Conservation (phyloP, 2,797 vertebrate species). For the Lithobates sylvaticus region DNA sequence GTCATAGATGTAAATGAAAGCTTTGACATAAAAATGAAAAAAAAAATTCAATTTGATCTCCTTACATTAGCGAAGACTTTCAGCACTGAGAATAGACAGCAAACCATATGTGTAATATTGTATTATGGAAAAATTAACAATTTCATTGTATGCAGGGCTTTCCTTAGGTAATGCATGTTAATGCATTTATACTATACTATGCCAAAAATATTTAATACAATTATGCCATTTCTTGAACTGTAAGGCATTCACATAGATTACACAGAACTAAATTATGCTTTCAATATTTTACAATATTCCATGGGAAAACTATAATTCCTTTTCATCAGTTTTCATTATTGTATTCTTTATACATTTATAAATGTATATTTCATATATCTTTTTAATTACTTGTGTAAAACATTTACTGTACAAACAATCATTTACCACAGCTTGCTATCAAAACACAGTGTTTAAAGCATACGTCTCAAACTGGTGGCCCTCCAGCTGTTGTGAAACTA, state of each 20-base stretch:
- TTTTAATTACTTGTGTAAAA: no score
- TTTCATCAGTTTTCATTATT: background rate
- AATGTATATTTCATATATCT: no score
- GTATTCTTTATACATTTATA: no score
- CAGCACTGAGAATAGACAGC: background rate
- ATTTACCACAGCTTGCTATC: no score
- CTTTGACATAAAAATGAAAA: background rate
- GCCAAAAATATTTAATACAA: background rate
- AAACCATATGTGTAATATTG: background rate
- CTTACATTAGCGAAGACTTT: background rate
- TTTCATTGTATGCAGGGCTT: background rate
- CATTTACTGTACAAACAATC: no score
- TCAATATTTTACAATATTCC: background rate
- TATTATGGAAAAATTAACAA: background rate
- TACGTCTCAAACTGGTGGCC: no score
- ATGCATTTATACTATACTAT: background rate
- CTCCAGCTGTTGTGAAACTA: no score
- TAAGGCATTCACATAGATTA: background rate
- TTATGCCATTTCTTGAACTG: background rate
- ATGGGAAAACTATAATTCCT: background rate
- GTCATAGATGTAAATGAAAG: constrained; percentile 9
- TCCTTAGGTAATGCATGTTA: background rate
- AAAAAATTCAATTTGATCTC: background rate
- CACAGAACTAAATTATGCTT: background rate
- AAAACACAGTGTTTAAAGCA: no score